Base-by-base conservation (phyloP, 1,140 invertebrate species). In the Pseudoatta argentina region DNA sequence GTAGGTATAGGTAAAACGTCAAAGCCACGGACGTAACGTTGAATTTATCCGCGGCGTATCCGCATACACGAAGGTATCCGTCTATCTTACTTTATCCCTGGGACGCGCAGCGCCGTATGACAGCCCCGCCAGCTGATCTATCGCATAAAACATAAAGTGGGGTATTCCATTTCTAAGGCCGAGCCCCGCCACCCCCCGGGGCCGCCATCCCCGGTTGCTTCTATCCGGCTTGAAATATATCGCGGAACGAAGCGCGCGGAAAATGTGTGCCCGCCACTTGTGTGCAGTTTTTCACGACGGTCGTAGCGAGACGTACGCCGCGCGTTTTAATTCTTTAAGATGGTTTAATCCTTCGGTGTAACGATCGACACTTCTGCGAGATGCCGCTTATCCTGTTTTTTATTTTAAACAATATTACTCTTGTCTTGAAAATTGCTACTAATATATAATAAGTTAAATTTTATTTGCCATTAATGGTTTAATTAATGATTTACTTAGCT, bases 121-220 rank as follows among this genome's bases (percentile, higher is more conserved):
- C 94, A 94, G 93, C 92, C 87, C 88, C 89, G 91, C 94, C 92
- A 92, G 94, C 94, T 95, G 94, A 95, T 95, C 94, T 94, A 95
- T 95, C 94, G 93, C 94, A 94, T 94, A 94, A 95, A 95, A 95
- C 94, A 94, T 94, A 94, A 94, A 94, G 94, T 94, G 93, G 94
- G 92, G 91, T 95, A 94, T 95, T 94, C 94, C 93, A 93, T 94
- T 95, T 94, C 94, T 94, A 93, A 94, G 94, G 92, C 90, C 89
- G 86, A 89, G 64, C 86, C 83, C 86, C 79, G 61, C 57, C 72
- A n/a, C 57, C 61, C 51, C 5, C 48, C 39, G 55, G 7, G 21
- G 55, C 55, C 73, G 63, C 71, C 81, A 69, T 87, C 64, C 86
- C 86, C 71, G 81, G 51, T 55, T 81, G 71, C 73, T 85, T 85